Evolutionary conservation across 2,888 invertebrate genomes (phyloP), one percentile per base, ranked within the genome.

Genomic region (Epinotia ramella): DNA sequence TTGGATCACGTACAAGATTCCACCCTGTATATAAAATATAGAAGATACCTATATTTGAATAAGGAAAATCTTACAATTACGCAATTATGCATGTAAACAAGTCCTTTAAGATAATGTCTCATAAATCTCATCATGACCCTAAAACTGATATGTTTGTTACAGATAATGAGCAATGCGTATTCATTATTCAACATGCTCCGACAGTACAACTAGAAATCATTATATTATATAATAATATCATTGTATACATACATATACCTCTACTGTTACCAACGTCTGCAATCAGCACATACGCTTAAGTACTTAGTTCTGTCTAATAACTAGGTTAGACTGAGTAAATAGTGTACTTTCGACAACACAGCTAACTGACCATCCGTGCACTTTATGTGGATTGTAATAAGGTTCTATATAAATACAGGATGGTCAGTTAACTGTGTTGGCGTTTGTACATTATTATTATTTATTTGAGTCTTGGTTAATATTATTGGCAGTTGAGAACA

Each of bases 121-220:
- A 40, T 59, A 40, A 7, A 40, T 18, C 9, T 20, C 24, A 40
- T 59, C 16, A 7, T 60, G 59, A 59, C 59, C 68, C 60, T 60
- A 46, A 70, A n/a, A 16, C 53, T 46, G n/a, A 11, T 24, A 44
- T 73, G 68, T 78, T 80, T 72, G 49, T 89, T 90, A 74, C 90
- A 92, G 92, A 81, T 87, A 33, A 86, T 91, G 81, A 89, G 84
- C 78, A 83, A 88, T 7, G 80, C 91, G 1, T 92, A 91, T 78
- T 86, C 91, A 0, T 91, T 91, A 77, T 91, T 91, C 78, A 92
- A 91, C 65, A 88, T 92, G 86, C 77, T 92, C 65, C 83, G 89
- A 3, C 91, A 91, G 73, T 89, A 90, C 77, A 85, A 81, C 70
- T 77, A 83, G 78, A 73, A 46, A 72, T 11, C 16, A 53, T 53